Evolutionary conservation across 2,888 invertebrate species (phyloP), one percentile per base, ranked within the genome.

Genomic region (Pelosia muscerda): DNA sequence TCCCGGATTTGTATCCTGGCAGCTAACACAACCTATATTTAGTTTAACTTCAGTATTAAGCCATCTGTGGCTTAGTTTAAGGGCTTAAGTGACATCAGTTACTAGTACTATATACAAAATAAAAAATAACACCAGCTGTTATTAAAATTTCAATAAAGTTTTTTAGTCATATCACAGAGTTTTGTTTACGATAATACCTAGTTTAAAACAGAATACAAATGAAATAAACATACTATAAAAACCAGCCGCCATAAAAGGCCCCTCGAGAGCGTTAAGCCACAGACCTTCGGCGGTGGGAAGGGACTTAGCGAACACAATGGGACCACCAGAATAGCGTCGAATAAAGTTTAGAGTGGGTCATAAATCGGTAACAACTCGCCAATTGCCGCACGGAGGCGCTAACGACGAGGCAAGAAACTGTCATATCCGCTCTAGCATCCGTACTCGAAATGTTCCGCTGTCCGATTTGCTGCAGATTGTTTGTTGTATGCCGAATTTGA

Each of bases 331-430:
- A 91, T 90, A 87, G 92, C 87, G 85, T 87, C 86, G 90, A 88
- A 92, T 92, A 90, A 92, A 92, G 84, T 92, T 92, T 87, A 90
- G 94, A 94, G 94, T 92, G 92, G 92, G 88, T 86, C 87, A 79
- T 89, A 89, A 95, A 94, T 92, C 92, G 92, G 92, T 92, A 92
- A 93, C 91, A 90, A 91, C 92, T 89, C 78, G 93, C 93, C 91
- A 93, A 94, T 94, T 91, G 92, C 90, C 89, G 87, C 92, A 92
- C 94, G 90, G 94, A 93, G 94, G 94, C 94, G 94, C 90, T 92
- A 94, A 94, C 88, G 82, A 87, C 87, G 81, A 83, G 82, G 83
- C 84, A 87, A 86, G 88, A 89, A 88, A 90, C 89, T 85, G 90
- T 83, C 89, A 92, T 86, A 92, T 93, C 94, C 94, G 93, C 88